Evolutionary conservation across 2,888 invertebrate genomes (phyloP), one percentile per base, ranked within the genome.

Genomic region (Agrochola macilenta): DNA sequence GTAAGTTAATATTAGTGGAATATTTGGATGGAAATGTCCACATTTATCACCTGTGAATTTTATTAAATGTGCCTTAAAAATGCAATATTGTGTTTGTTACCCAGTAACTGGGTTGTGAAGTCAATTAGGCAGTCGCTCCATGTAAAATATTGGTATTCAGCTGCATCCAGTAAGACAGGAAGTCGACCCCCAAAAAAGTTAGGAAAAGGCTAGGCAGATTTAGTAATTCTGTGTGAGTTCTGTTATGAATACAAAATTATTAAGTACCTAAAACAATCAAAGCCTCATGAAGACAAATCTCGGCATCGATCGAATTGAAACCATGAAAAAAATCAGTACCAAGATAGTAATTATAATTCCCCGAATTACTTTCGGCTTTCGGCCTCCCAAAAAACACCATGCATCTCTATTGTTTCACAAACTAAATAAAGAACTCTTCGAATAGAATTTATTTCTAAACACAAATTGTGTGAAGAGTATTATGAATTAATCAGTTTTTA

Each of bases 401-500:
- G 23, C 70, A 74, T 69, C 74, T 71, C 74, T 82, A 78, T 52
- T 26, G 14, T 58, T 72, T 63, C 35, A 73, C 20, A 23, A 78
- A 63, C 46, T 58, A 35, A 72, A 69, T 61, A 30, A 83, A 83
- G 46, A 49, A 54, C 11, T 68, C 26, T 65, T 69, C 35, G 35
- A 54, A 49, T 60, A 63, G 1, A 87, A 80, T 79, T 75, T 82
- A 87, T 82, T 84, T 82, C 61, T 65, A 46, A 54, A 57, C 63
- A 80, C 66, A 74, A 75, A 71, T 54, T 46, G 54, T 66, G 64
- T 60, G 54, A 63, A 52, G 30, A 80, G 78, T 74, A 77, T 80
- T 81, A 82, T 63, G 86, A 75, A 81, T 76, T 81, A 85, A 88
- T 87, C 86, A 76, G 74, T 79, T 87, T 69, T 72, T n/a, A 78